Conservation (phyloP, 2,888 invertebrate species). For the Caenorhabditis doughertyi region DNA sequence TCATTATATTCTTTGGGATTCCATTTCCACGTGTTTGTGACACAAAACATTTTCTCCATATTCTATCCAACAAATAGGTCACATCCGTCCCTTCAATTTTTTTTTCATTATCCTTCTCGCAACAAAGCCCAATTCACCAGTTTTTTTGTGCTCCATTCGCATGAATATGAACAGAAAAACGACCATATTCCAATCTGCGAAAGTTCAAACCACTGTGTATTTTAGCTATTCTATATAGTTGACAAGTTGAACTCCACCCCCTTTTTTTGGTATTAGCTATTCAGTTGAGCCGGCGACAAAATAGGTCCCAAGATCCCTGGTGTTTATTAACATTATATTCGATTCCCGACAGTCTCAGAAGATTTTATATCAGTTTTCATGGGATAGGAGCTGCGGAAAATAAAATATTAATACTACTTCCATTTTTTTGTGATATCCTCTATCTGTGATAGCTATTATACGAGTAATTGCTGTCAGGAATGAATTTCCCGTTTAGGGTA, state of each 20-base stretch:
- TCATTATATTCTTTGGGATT: not conserved
- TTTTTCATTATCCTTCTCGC: conserved; percentile 23
- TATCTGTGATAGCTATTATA: not conserved
- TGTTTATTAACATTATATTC: not conserved
- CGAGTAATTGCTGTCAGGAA: not conserved
- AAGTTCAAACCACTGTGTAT: conserved; percentile 34
- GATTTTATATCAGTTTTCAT: too few relatives aligned
- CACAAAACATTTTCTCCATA: not conserved
- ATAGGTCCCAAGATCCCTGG: not conserved
- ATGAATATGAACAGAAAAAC: conserved; percentile 39
- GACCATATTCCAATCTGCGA: conserved; percentile 13
- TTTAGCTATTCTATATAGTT: not conserved
- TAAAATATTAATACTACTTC: too few relatives aligned
- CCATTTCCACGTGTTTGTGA: conserved; percentile 27
- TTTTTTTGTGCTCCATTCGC: conserved; percentile 6
- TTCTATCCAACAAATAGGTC: conserved; percentile 27
- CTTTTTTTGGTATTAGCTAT: not conserved
- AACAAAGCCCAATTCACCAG: conserved; percentile 24
- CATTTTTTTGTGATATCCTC: too few relatives aligned
- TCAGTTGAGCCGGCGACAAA: not conserved
- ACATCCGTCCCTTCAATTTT: conserved; percentile 1
- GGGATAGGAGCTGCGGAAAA: not conserved
- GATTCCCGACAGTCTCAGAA: too few relatives aligned
- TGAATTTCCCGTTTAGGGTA: conserved; percentile 16
- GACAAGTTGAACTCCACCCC: conserved; percentile 11